Evolutionary conservation across 2,797 vertebrate genomes (phyloP).

Genomic region (Acanthopagrus latus): DNA sequence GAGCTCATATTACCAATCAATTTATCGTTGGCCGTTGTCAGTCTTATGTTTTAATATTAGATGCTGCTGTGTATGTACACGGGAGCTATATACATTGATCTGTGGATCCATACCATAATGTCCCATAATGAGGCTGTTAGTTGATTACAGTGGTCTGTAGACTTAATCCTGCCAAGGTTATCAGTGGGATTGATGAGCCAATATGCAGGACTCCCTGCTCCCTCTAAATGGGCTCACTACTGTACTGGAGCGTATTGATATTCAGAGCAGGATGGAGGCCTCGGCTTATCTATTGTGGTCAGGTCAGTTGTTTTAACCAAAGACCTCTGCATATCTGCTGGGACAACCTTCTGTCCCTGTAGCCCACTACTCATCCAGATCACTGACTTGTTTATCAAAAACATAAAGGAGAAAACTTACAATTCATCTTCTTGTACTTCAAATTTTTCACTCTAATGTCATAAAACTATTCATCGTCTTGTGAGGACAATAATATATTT

Average conservation of each 20-base stretch:
- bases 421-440: conserved; percentile 46
- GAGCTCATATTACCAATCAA: conserved; percentile 63
- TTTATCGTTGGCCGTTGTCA: conserved; percentile 57
- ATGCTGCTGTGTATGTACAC: conserved; percentile 72
- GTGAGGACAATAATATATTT: conserved; percentile 20
- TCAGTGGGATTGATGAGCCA: conserved; percentile 80
- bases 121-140: conserved; percentile 83
- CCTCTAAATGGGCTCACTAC: conserved; percentile 58
- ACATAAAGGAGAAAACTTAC: background rate
- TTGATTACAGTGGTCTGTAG: conserved; percentile 81
- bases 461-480: background rate
- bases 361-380: conserved; percentile 17
- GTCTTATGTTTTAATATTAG: conserved; percentile 71
- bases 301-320: conserved; percentile 49
- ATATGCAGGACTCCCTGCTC: conserved; percentile 50
- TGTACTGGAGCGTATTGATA: conserved; percentile 66
- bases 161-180: conserved; percentile 78
- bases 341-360: conserved; percentile 18
- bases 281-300: conserved; percentile 44
- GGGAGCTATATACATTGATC: conserved; percentile 79
- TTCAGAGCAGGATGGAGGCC: conserved; percentile 72
- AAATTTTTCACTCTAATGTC: conserved; percentile 63
- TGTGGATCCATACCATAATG: conserved; percentile 83
- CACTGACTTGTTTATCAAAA: conserved; percentile 20
- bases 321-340: conserved; percentile 29